Evolutionary conservation across 2,113 vertebrate genomes (phyloP), one percentile per base, ranked within the genome.

Genomic region (Chaetura pelagica): DNA sequence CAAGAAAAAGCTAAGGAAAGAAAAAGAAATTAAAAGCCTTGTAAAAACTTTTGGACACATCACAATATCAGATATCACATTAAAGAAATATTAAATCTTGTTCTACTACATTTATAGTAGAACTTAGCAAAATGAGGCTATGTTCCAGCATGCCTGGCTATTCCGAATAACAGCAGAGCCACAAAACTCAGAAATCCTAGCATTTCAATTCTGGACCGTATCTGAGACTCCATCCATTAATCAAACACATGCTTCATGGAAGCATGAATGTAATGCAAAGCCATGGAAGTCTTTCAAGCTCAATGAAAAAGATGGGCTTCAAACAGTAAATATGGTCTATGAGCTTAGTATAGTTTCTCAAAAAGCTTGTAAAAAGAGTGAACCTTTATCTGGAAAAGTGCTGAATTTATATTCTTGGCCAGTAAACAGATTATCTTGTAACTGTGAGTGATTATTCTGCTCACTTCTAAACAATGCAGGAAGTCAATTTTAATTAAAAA

Each of bases 401-500:
- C 35, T 91, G 83, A 71, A 68, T 35, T 91, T 94, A 20, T 58
- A 27, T 69, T 91, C 66, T 83, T 89, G 79, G 76, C 62, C 63
- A 61, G 76, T 88, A 96, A 96, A 90, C 77, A 95, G 91, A 88
- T 86, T 95, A 62, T 40, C 24, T 96, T 93, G 82, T 97, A 90
- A 35, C 55, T 93, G 66, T 73, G 88, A 74, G 86, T 96, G 91
- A 97, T 97, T 96, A 92, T 92, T 88, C 90, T 86, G 49, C 88
- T 94, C 81, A 90, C 90, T 96, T 91, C 83, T 95, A 97, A 97
- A 88, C 91, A 96, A 90, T 84, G 91, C 78, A 96, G 75, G 95
- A 93, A 97, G 96, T 97, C 90, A 88, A 97, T 97, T 97, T 97
- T 94, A 97, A 97, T 97, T 97, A 97, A 96, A 93, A 96, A 96